These are phyloP conservation scores for human (Homo sapiens) DNA, from an alignment of 2,113 vertebrate genomes.

Conservation along the genomic window GRCh38 chrX:128632501-128633000, in stretches of 20 bases:
- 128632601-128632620: neutral
- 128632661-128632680: neutral
- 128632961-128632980: slow-evolving; percentile 76
- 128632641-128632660: slow-evolving; percentile 71
- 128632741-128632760: slow-evolving; percentile 67
- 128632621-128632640: slow-evolving; percentile 65
- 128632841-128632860: slow-evolving; percentile 87
- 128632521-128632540: slow-evolving; percentile 17
- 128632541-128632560: neutral
- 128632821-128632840: slow-evolving; percentile 83
- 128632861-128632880: slow-evolving; percentile 81
- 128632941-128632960: slow-evolving; percentile 85
- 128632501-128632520: slow-evolving; percentile 37
- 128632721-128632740: slow-evolving; percentile 18
- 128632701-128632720: neutral
- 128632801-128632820: slow-evolving; percentile 81
- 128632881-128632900: slow-evolving; percentile 88
- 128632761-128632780: slow-evolving; percentile 72
- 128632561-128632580: neutral
- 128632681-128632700: neutral
- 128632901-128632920: slow-evolving; percentile 86
- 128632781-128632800: slow-evolving; percentile 40
- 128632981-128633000: slow-evolving; percentile 55
- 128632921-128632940: slow-evolving; percentile 84
- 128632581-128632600: slow-evolving; percentile 20